Evolutionary conservation across 2,113 vertebrate species (phyloP).

Genomic region (Platycercus adscitus): DNA sequence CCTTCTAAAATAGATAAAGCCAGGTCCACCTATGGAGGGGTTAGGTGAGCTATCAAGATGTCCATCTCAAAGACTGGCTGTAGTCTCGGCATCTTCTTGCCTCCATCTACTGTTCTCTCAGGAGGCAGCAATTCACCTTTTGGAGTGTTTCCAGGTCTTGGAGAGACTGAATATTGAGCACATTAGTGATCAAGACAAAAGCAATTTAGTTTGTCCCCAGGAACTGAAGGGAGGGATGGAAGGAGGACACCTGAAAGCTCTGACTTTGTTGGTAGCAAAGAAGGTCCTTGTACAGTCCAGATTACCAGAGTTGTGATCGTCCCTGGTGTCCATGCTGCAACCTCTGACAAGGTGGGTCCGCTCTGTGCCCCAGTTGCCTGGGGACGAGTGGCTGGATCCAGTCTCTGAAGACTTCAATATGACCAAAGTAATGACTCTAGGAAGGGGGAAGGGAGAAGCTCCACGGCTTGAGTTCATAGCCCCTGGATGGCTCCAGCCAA

Average conservation of each 20-base stretch:
- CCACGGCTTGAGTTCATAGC: neutral
- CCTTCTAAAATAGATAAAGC: neutral
- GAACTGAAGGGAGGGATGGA: neutral
- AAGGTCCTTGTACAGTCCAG: neutral
- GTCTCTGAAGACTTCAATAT: constrained; percentile 26
- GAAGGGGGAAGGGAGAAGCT: neutral
- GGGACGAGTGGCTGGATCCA: neutral
- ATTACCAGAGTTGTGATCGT: neutral
- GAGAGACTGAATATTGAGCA: constrained; percentile 26
- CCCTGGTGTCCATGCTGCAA: neutral
- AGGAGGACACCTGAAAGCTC: neutral
- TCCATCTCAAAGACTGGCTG: neutral
- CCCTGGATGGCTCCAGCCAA: neutral
- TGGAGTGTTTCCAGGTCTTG: constrained; percentile 24
- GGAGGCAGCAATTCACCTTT: constrained; percentile 35
- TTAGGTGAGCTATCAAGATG: neutral
- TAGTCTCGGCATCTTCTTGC: constrained; percentile 7
- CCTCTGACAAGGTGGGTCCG: neutral
- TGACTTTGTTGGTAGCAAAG: neutral
- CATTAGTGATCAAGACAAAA: constrained; percentile 38
- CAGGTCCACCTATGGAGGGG: neutral
- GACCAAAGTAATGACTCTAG: constrained; percentile 63
- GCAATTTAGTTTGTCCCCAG: constrained; percentile 27
- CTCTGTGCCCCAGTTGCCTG: neutral
- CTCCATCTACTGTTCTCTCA: constrained; percentile 34